Conservation (phyloP, 2,888 invertebrate genomes). For the Brenthis daphne region DNA sequence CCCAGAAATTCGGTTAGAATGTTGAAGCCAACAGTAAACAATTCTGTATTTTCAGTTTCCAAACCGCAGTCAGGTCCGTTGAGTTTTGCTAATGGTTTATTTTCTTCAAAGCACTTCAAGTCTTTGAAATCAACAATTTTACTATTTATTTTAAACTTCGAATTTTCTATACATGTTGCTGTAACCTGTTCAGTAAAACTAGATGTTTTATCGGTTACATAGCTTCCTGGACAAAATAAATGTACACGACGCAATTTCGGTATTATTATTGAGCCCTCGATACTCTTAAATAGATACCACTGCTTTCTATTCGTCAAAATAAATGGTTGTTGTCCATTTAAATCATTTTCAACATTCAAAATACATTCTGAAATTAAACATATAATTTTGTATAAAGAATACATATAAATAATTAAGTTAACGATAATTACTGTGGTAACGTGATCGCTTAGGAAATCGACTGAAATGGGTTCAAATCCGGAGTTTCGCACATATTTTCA, state of each 20-base stretch:
- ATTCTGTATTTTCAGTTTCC: constrained; percentile 43
- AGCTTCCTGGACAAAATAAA: constrained; percentile 50
- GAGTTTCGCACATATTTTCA: too few relatives aligned
- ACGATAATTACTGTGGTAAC: too few relatives aligned
- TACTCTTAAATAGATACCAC: constrained; percentile 37
- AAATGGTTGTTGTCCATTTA: constrained; percentile 48
- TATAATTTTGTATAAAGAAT: not conserved
- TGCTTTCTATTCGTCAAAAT: constrained; percentile 37
- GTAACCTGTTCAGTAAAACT: constrained; percentile 25
- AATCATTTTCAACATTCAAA: constrained; percentile 46
- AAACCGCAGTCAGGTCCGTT: constrained; percentile 44
- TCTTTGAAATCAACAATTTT: constrained; percentile 46
- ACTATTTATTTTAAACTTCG: constrained; percentile 44
- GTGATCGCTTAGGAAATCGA: too few relatives aligned
- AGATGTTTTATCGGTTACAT: constrained; percentile 38
- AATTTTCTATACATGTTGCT: constrained; percentile 48
- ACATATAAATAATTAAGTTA: too few relatives aligned
- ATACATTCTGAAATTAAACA: constrained; percentile 53
- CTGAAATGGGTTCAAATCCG: too few relatives aligned
- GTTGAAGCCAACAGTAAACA: constrained; percentile 48
- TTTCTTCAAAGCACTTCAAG: constrained; percentile 48
- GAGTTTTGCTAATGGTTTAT: constrained; percentile 35
- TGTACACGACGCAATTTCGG: constrained; percentile 41
- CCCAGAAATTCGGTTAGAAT: constrained; percentile 36
- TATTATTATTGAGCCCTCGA: constrained; percentile 46